phyloP scores from a whole-genome alignment of 2,888 invertebrate genomes.

The Rhyacophila evoluta region DNA sequence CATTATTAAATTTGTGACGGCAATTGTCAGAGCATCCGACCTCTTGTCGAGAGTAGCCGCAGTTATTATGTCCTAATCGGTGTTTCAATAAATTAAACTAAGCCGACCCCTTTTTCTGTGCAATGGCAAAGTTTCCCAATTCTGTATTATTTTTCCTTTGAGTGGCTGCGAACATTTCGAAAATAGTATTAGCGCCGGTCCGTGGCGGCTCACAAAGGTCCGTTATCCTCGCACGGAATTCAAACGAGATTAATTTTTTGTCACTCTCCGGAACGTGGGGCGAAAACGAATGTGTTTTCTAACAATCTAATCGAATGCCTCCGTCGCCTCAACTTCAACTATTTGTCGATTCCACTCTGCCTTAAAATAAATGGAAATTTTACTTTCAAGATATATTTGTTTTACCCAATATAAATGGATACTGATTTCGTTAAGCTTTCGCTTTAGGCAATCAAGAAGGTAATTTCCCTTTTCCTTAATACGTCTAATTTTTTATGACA shows the following conservation, averaged over 20 bases:
- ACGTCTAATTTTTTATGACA: no score
- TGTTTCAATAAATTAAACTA: background rate
- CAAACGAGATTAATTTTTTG: background rate
- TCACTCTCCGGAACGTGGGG: background rate
- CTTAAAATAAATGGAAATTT: no score
- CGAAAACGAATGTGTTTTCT: background rate
- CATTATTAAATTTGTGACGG: slow-evolving; percentile 2
- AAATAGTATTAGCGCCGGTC: background rate
- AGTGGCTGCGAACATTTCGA: background rate
- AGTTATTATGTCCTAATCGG: slow-evolving; percentile 16
- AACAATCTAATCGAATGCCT: background rate
- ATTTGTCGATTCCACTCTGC: background rate
- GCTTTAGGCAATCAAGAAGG: no score
- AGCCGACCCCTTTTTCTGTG: background rate
- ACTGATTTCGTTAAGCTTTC: no score
- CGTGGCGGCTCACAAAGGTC: background rate
- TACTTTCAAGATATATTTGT: no score
- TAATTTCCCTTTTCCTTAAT: no score
- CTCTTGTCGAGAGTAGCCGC: background rate
- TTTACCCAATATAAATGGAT: no score
- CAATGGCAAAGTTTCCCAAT: background rate
- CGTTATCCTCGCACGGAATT: background rate
- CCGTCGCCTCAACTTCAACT: background rate
- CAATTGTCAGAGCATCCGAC: background rate
- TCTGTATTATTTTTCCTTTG: background rate